Evolutionary conservation across 2,888 invertebrate species (phyloP).

Genomic region (Amblyteles armatorius): DNA sequence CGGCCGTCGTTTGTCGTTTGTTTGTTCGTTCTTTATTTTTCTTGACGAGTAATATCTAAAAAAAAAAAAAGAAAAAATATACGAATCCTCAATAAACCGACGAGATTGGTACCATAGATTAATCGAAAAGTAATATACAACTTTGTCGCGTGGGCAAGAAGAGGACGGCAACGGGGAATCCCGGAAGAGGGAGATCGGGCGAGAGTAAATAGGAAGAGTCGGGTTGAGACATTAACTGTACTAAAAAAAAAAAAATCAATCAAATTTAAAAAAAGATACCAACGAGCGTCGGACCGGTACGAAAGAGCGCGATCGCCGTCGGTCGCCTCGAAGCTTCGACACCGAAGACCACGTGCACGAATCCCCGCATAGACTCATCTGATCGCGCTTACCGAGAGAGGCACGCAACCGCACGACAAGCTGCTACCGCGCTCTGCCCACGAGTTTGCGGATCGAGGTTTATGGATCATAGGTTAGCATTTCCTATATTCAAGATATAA

Average conservation of each 20-base stretch:
- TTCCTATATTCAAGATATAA: slow-evolving; percentile 57
- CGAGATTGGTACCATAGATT: background rate
- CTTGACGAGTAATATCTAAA: background rate
- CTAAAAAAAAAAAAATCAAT: slow-evolving; percentile 5
- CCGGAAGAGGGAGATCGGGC: slow-evolving; percentile 21
- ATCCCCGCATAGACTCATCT: slow-evolving; percentile 37
- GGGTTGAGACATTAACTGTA: slow-evolving; percentile 18
- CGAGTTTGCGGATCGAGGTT: slow-evolving; percentile 74
- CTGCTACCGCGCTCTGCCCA: slow-evolving; percentile 71
- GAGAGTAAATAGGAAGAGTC: slow-evolving; percentile 34
- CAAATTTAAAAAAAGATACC: background rate
- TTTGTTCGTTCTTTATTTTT: slow-evolving; percentile 29
- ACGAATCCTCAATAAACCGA: slow-evolving; percentile 21
- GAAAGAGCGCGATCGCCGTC: slow-evolving; percentile 27
- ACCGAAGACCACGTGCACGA: slow-evolving; percentile 40
- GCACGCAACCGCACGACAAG: slow-evolving; percentile 60
- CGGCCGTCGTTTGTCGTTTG: slow-evolving; percentile 21
- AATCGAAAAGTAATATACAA: background rate
- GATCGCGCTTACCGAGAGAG: slow-evolving; percentile 35
- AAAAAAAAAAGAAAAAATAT: no score
- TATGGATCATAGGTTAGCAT: slow-evolving; percentile 84
- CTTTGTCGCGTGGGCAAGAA: slow-evolving; percentile 12
- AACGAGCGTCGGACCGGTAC: slow-evolving; percentile 5
- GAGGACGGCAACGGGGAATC: slow-evolving; percentile 8
- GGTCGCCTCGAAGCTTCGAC: slow-evolving; percentile 18